Base-by-base conservation (phyloP, 2,113 vertebrate genomes). In the Arvicanthis niloticus region DNA sequence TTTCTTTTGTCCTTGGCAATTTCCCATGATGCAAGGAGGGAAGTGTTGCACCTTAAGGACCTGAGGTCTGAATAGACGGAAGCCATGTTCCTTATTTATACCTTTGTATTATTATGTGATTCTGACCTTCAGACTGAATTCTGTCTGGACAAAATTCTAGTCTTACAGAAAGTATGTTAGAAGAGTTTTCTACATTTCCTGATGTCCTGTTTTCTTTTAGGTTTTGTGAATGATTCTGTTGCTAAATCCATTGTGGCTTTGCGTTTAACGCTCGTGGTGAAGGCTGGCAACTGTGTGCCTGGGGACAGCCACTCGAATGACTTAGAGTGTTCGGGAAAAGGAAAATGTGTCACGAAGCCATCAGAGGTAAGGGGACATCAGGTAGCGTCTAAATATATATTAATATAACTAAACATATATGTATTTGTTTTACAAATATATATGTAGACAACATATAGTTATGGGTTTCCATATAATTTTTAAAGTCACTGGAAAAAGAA, bases 221-320 rank as follows among this genome's bases (percentile, higher is more conserved):
- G 98, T 86, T 99, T 99, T 98, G 97, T 99, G 98, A 99, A 99
- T 73, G 99, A 99, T 94, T 99, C 99, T 0, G 86, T 98, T 48
- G 98, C 98, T 56, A 99, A 99, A 95, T 99, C 99, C 42, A 99
- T 99, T 24, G 99, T 99, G 98, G 99, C 99, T 86, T 97, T 99
- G 76, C 99, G 99, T 82, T 98, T 99, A 96, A 99, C 99, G 80
- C 98, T 99, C 97, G 98, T 98, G 8, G 99, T 99, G 96, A 99
- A 99, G 98, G 97, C 98, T 97, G 99, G 99, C 95, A 99, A 98
- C 98, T 99, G 99, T 5, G 88, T 98, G 96, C 98, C 99, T 0
- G 98, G 98, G 0, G 99, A 99, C 85, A 98, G 98, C 97, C 98
- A 97, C 40, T 96, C 99, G 73, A 99, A 98, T 26, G 98, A 98